phyloP scores from a whole-genome alignment of 2,113 vertebrate genomes.

The Aldabrachelys gigantea region DNA sequence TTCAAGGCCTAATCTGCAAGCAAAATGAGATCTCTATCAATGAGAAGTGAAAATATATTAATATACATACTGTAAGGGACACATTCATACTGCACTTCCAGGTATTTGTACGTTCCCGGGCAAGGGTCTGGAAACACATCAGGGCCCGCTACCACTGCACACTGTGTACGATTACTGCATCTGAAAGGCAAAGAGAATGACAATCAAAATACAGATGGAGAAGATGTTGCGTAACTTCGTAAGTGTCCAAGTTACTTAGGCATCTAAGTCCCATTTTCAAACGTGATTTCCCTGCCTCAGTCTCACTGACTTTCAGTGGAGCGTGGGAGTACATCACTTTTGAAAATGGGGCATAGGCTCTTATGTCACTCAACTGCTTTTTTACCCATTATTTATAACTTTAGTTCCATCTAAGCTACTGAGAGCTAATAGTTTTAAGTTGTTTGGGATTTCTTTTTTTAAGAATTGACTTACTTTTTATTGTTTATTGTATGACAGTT shows the following conservation, averaged over 20 bases:
- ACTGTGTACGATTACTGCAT: slow-evolving; percentile 97
- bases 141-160: slow-evolving; percentile 93
- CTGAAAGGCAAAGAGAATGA: slow-evolving; percentile 78
- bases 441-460: not conserved
- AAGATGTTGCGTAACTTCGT: not conserved
- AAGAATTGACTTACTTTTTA: not conserved
- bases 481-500: not conserved
- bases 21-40: slow-evolving; percentile 9
- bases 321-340: not conserved
- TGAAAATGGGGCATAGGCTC: not conserved
- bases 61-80: slow-evolving; percentile 96
- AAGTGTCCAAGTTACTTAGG: not conserved
- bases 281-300: not conserved
- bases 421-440: not conserved
- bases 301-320: not conserved
- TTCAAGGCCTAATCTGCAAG: not conserved
- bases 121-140: slow-evolving; percentile 96
- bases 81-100: slow-evolving; percentile 97
- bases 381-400: not conserved
- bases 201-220: not conserved
- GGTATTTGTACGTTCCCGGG: slow-evolving; percentile 95
- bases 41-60: slow-evolving; percentile 22
- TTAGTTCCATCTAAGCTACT: not conserved
- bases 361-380: not conserved
- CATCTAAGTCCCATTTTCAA: not conserved